Evolutionary conservation across 1,140 invertebrate genomes (phyloP).

Genomic region (Leptoteleia sp.): DNA sequence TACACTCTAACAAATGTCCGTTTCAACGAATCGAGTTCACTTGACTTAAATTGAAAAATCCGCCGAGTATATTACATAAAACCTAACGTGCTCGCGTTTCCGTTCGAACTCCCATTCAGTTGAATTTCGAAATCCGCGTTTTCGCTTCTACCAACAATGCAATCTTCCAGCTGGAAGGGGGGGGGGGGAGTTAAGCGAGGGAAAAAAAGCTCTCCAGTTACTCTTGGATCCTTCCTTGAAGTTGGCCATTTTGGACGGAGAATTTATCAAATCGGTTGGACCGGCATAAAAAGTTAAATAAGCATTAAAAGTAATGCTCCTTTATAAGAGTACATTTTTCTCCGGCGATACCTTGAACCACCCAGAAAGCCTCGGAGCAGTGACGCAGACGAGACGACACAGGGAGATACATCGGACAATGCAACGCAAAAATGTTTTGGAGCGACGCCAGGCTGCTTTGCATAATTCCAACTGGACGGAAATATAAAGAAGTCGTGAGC

Average conservation of each 20-base stretch:
- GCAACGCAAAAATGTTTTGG: constrained; percentile 59
- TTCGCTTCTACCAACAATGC: no score
- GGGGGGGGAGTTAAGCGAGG: no score
- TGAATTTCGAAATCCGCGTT: constrained; percentile 8
- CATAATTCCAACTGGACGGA: constrained; percentile 55
- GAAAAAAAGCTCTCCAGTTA: no score
- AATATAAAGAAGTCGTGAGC: constrained; percentile 59
- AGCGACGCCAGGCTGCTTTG: constrained; percentile 53
- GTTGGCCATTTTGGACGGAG: no score
- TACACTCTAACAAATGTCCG: constrained; percentile 45
- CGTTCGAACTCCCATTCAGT: constrained; percentile 19
- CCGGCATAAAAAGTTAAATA: no score
- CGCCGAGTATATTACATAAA: constrained; percentile 37
- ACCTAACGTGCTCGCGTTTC: constrained; percentile 22
- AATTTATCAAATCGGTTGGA: no score
- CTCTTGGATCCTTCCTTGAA: no score
- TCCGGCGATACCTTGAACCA: constrained; percentile 42
- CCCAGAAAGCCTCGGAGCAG: constrained; percentile 23
- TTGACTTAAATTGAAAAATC: constrained; percentile 58
- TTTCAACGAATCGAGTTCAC: constrained; percentile 38
- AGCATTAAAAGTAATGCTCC: no score
- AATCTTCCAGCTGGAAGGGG: no score
- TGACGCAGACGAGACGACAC: constrained; percentile 33
- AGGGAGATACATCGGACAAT: constrained; percentile 38
- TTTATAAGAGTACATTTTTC: no score